Evolutionary conservation across 2,888 invertebrate genomes (phyloP).

Genomic region (Cremastobaeus sp.): DNA sequence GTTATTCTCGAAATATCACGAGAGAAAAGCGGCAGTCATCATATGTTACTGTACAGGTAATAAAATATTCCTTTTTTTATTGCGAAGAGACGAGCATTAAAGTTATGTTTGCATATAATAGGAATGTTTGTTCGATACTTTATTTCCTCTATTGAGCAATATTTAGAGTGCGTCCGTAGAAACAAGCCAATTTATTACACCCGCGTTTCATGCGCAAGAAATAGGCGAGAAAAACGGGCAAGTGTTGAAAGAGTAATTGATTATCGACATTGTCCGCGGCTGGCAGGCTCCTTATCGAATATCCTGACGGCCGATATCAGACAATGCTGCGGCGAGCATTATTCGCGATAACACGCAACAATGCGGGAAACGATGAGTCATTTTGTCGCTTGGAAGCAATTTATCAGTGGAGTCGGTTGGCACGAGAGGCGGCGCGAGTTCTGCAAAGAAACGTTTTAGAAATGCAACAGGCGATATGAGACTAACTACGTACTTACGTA

Average conservation of each 20-base stretch:
- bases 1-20: not conserved
- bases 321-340: conserved; percentile 32
- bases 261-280: conserved; percentile 23
- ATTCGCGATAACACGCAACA: conserved; percentile 52
- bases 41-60: no score
- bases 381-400: conserved; percentile 68
- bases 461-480: conserved; percentile 77
- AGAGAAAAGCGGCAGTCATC: no score
- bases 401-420: conserved; percentile 64
- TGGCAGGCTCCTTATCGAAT: conserved; percentile 32
- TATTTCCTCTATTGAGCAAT: no score
- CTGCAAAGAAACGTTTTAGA: conserved; percentile 71
- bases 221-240: conserved; percentile 2
- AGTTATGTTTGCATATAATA: no score
- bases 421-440: conserved; percentile 61
- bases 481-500: conserved; percentile 75
- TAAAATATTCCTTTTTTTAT: no score
- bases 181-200: conserved; percentile 1
- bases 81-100: no score
- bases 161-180: no score
- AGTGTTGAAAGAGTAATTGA: conserved; percentile 26
- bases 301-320: conserved; percentile 23
- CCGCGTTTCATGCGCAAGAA: no score
- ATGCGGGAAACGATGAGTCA: conserved; percentile 66
- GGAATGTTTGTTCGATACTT: no score